Conservation (phyloP, 2,797 vertebrate species). For the Halcyon leucocephala region DNA sequence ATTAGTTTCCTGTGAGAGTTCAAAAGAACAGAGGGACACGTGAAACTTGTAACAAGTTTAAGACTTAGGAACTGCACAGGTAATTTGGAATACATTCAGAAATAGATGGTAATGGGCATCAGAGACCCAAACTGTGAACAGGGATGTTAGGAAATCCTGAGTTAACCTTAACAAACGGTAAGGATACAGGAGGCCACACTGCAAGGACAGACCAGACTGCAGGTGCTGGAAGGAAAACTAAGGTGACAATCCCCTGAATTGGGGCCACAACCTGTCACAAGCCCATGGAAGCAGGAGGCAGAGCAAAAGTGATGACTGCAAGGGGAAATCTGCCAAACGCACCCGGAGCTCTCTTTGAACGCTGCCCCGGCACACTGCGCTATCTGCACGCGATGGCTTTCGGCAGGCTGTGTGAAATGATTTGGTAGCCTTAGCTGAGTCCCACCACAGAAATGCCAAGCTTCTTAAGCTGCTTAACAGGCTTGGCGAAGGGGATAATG, state of each 20-base stretch:
- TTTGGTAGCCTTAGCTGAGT: conserved; percentile 43
- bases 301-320: neutral
- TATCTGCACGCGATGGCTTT: neutral
- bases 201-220: neutral
- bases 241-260: fast-evolving
- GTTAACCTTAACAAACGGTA: neutral
- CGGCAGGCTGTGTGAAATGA: neutral
- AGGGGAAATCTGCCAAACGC: neutral
- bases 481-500: conserved; percentile 55
- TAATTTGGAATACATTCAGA: neutral
- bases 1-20: neutral
- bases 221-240: neutral
- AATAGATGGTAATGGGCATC: neutral
- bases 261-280: neutral
- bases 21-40: neutral
- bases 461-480: conserved; percentile 64
- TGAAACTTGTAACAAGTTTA: neutral
- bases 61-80: neutral
- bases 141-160: neutral
- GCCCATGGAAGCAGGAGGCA: neutral
- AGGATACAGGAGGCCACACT: neutral
- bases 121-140: neutral
- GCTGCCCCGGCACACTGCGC: neutral
- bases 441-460: conserved; percentile 50
- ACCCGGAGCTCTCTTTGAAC: neutral